phyloP scores from a whole-genome alignment of 2,888 invertebrate species.

The Microplitis deprimator region DNA sequence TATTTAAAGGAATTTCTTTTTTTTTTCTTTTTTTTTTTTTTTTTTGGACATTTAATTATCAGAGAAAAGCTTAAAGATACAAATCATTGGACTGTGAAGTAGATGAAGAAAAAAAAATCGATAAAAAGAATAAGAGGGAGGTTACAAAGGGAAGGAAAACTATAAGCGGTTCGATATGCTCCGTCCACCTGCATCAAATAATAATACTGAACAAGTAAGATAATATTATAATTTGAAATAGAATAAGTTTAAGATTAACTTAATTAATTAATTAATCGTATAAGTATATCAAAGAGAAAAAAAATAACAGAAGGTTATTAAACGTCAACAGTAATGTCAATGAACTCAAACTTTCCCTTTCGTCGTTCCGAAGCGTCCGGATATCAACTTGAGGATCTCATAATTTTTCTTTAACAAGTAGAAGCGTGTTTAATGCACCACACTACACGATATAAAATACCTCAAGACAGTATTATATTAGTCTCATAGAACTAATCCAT shows the following conservation, averaged over 20 bases:
- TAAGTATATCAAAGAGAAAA: slow-evolving; percentile 5
- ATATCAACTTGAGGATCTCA: slow-evolving; percentile 39
- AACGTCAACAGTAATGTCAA: slow-evolving; percentile 35
- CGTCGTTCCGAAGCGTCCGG: slow-evolving; percentile 41
- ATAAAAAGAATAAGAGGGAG: too few relatives aligned
- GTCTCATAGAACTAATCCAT: neutral
- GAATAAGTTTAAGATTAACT: neutral
- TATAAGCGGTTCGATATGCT: too few relatives aligned
- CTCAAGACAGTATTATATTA: neutral
- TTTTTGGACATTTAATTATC: neutral
- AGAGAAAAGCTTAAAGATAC: neutral
- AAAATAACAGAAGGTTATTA: slow-evolving; percentile 28
- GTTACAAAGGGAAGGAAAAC: too few relatives aligned
- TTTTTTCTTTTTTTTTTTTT: neutral
- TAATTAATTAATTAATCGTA: slow-evolving; percentile 5
- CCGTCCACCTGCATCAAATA: neutral
- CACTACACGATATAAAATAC: neutral
- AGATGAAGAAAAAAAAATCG: too few relatives aligned
- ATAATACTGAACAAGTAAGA: neutral
- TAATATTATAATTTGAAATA: neutral
- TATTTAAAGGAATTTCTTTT: neutral
- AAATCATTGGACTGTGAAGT: neutral
- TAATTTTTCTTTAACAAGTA: slow-evolving; percentile 37
- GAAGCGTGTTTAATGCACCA: slow-evolving; percentile 4
- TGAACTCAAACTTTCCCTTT: slow-evolving; percentile 49